Evolutionary conservation across 2,113 vertebrate species (phyloP), one percentile per base, ranked within the genome.

Genomic region (Caranx ignobilis): DNA sequence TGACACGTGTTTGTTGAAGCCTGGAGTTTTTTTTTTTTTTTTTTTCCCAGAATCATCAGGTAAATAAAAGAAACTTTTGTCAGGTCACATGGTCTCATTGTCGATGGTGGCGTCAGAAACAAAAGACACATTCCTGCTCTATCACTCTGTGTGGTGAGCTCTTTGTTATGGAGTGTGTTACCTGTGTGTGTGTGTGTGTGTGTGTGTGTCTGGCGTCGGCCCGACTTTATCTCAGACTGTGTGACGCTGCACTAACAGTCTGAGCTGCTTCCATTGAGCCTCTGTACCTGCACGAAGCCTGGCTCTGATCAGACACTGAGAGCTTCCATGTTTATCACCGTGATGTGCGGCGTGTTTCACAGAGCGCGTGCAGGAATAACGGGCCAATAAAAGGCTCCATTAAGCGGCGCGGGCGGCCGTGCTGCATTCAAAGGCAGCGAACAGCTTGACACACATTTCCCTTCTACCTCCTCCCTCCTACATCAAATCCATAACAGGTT

Each of bases 301-400:
- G 21, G 4, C 6, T 72, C 37, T 65, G 69, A 57, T 73, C 55
- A 71, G 43, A 31, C 41, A 77, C 13, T 11, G 15, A 81, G 26
- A 31, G 26, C 62, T 19, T 11, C 5, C 41, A 2, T 65, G 82
- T 82, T 74, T 74, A 71, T 75, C n/a, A 54, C 21, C 39, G 56
- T 43, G 3, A 57, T 71, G 79, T 75, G 52, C 43, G 57, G 52
- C 43, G 57, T 34, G 39, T 89, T 80, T 83, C 73, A 77, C 86
- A 88, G 76, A 43, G 63, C 4, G 10, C 18, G 39, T 81, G 77
- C 75, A 85, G 34, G 73, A 89, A 81, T 34, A 21, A 41, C 26
- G 26, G 55, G 55, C 45, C 77, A 54, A 84, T 92, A 89, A 93
- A 92, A 86, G 3, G 71, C 60, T 84, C 79, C 81, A 87, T 88